Base-by-base conservation (phyloP, 2,113 vertebrate genomes). In the Centropristis striata region DNA sequence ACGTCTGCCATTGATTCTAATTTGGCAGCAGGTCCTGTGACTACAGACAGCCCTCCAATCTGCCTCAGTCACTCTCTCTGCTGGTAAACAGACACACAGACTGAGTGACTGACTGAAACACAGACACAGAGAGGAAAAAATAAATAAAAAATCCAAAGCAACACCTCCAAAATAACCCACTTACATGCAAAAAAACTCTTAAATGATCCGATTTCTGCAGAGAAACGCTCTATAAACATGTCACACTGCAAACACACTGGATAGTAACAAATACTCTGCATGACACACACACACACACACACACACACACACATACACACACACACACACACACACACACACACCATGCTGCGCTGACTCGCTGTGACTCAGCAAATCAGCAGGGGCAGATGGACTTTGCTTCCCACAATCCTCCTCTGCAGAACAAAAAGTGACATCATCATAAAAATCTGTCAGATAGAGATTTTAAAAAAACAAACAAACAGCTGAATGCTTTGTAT, bases 301-400 rank as follows among this genome's bases (percentile, higher is more conserved):
- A 71, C 64, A 32, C 32, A 6, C 32, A 32, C 32, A 2, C 75
- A 73, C 75, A 69, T 51, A 51, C 55, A 65, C 50, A 71, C 32
- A 61, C 2, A 71, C 64, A 32, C 32, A 6, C 32, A 32, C 32
- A 2, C 75, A 73, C 75, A 69, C 57, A 51, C 55, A 65, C 50
- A 71, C 32, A 61, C 44, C 7, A 15, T 27, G 55, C 67, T 76
- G 71, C 23, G 53, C 78, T 75, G 57, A 71, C 66, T 83, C 60
- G 42, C 83, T 84, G 80, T 93, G 93, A 94, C 86, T 93, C 93
- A 93, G 92, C 92, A 91, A 27, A 91, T 85, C 86, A 84, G 85
- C 72, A 79, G 63, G 23, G 86, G 65, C 80, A 83, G 81, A 90
- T 81, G 76, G 77, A 89, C 70, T 76, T 46, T 21, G 37, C 64